A percentile compares a stretch with the other conserved stretches of the same genome.
Evolutionary conservation across 2,888 invertebrate species (phyloP).

Genomic region (Gymnocheta viridis): DNA sequence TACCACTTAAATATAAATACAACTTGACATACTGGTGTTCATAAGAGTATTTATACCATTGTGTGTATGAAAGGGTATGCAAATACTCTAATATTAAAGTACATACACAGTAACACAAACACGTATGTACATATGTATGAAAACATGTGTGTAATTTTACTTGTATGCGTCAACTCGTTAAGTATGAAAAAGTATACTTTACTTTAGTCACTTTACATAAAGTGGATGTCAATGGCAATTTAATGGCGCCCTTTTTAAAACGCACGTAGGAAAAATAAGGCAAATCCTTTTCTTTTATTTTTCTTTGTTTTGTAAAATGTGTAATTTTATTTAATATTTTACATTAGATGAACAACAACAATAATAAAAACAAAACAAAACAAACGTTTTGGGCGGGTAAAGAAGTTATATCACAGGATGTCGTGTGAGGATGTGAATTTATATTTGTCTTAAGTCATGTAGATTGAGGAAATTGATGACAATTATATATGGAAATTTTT

Average conservation of each 20-base stretch:
- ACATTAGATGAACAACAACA: conserved; percentile 56
- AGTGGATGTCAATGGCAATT: conserved; percentile 73
- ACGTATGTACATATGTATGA: neutral
- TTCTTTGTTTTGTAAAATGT: conserved; percentile 22
- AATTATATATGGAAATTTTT: conserved; percentile 60
- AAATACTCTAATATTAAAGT: conserved; percentile 7
- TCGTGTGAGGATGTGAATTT: conserved; percentile 13
- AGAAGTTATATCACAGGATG: conserved; percentile 17
- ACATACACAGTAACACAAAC: neutral
- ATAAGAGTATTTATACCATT: neutral
- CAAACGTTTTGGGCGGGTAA: conserved; percentile 1
- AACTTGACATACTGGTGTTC: conserved; percentile 47
- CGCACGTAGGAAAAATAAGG: conserved; percentile 63
- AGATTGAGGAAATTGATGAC: conserved; percentile 52
- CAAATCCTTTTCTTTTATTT: conserved; percentile 48
- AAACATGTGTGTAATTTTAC: conserved; percentile 13
- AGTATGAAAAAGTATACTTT: conserved; percentile 68
- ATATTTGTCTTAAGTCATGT: conserved; percentile 40
- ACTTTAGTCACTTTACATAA: conserved; percentile 67
- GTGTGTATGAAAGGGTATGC: conserved; percentile 20
- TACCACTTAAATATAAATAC: conserved; percentile 44
- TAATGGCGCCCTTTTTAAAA: conserved; percentile 70
- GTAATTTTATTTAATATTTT: conserved; percentile 65
- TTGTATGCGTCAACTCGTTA: conserved; percentile 67
- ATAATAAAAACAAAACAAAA: conserved; percentile 37